Conservation (phyloP, 2,797 vertebrate genomes). For the Loriculus beryllinus region DNA sequence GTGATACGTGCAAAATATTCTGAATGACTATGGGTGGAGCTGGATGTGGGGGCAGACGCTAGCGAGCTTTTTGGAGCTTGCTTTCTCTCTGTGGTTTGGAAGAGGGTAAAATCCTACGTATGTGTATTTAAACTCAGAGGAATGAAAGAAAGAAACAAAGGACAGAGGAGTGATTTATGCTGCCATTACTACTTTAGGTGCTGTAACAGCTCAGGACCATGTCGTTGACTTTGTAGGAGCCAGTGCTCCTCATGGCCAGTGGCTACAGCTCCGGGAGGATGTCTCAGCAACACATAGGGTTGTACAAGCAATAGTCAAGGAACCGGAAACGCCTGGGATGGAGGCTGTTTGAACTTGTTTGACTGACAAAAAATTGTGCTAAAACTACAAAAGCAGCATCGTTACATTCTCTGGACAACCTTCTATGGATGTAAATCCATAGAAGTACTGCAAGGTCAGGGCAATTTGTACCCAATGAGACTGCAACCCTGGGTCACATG, state of each 20-base stretch:
- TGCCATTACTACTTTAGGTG: background rate
- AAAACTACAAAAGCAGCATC: background rate
- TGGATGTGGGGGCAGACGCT: background rate
- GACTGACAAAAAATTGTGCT: background rate
- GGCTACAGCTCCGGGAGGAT: background rate
- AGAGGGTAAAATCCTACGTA: background rate
- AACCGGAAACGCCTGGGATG: background rate
- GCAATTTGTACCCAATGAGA: background rate
- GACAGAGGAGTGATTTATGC: background rate
- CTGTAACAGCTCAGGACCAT: background rate
- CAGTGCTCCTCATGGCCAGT: background rate
- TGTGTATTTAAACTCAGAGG: background rate
- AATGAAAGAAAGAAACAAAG: background rate
- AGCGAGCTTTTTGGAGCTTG: background rate
- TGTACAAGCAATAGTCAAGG: background rate
- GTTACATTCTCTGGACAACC: background rate
- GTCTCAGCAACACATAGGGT: background rate
- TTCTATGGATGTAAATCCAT: background rate
- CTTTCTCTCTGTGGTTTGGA: background rate
- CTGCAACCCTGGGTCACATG: fast-evolving
- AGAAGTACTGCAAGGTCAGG: background rate
- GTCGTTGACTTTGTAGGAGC: background rate
- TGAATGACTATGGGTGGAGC: background rate
- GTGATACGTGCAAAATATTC: background rate
- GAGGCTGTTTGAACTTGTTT: background rate